phyloP scores from a whole-genome alignment of 2,888 invertebrate genomes.

The Caenorhabditis becei region DNA sequence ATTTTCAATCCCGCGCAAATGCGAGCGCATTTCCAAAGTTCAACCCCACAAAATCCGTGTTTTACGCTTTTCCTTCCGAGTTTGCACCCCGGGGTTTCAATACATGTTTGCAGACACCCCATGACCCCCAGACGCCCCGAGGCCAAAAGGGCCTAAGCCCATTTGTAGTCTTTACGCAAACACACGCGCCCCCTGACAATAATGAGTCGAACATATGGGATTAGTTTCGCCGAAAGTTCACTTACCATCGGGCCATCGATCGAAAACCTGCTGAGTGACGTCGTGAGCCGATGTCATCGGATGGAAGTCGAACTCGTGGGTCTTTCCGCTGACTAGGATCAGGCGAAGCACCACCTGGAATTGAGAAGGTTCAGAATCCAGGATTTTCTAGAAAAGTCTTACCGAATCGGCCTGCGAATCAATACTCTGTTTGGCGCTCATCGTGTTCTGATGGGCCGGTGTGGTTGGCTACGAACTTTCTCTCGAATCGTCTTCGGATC shows the following conservation, averaged over 20 bases:
- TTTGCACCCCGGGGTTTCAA: slow-evolving; percentile 3
- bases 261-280: slow-evolving; percentile 98
- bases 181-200: slow-evolving; percentile 22
- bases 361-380: not conserved
- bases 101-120: slow-evolving; percentile 36
- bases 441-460: not conserved
- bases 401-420: slow-evolving; percentile 56
- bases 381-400: slow-evolving; percentile 20
- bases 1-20: too few relatives aligned
- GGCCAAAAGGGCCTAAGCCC: slow-evolving; percentile 30
- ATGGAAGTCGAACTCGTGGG: slow-evolving; percentile 98
- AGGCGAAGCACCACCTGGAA: slow-evolving; percentile 95
- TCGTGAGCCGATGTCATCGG: slow-evolving; percentile 98
- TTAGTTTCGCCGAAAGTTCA: slow-evolving; percentile 16
- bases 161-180: slow-evolving; percentile 42
- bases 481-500: slow-evolving; percentile 1
- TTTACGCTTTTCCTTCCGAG: not conserved
- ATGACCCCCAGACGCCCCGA: slow-evolving; percentile 23
- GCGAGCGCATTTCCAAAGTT: too few relatives aligned
- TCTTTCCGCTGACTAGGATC: slow-evolving; percentile 98
- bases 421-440: slow-evolving; percentile 58
- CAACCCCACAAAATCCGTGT: too few relatives aligned
- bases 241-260: slow-evolving; percentile 98
- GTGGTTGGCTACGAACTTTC: not conserved
- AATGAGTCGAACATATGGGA: slow-evolving; percentile 31